Evolutionary conservation across 1,140 invertebrate species (phyloP).

Genomic region (Trypoxylus dichotomus): DNA sequence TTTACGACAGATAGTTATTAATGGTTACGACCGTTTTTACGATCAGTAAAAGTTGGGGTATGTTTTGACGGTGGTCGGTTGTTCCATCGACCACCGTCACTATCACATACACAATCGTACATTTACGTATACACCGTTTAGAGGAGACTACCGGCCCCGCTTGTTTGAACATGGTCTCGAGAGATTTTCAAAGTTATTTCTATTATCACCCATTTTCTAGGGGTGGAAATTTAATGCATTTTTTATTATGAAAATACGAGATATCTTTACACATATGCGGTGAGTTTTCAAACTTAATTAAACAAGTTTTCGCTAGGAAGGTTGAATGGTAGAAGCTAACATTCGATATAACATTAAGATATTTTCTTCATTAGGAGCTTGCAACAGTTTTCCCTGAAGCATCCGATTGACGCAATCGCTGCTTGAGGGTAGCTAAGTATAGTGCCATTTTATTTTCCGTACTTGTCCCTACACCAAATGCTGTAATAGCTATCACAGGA

Average conservation of each 20-base stretch:
- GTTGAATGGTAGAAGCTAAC: no score
- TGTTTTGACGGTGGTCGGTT: constrained; percentile 35
- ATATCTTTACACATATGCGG: no score
- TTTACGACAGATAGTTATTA: constrained; percentile 51
- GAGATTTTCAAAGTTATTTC: neutral
- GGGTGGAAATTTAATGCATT: neutral
- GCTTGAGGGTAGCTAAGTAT: no score
- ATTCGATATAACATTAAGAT: no score
- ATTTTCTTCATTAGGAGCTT: no score
- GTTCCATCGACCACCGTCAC: neutral
- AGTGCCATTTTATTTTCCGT: no score
- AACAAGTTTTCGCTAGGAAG: no score
- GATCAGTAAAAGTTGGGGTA: constrained; percentile 47
- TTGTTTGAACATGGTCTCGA: neutral
- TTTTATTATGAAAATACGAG: neutral
- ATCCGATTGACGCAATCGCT: no score
- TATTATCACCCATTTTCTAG: neutral
- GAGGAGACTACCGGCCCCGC: neutral
- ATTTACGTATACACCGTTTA: neutral
- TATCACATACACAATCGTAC: neutral
- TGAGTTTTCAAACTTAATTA: no score
- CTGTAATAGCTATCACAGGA: no score
- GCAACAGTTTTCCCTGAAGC: no score
- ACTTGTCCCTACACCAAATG: no score
- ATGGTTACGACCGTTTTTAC: constrained; percentile 49